These are phyloP conservation scores for Pseudotriccus pelzelni DNA, from an alignment of 2,797 vertebrate genomes.

Conservation along the genomic window DNA sequence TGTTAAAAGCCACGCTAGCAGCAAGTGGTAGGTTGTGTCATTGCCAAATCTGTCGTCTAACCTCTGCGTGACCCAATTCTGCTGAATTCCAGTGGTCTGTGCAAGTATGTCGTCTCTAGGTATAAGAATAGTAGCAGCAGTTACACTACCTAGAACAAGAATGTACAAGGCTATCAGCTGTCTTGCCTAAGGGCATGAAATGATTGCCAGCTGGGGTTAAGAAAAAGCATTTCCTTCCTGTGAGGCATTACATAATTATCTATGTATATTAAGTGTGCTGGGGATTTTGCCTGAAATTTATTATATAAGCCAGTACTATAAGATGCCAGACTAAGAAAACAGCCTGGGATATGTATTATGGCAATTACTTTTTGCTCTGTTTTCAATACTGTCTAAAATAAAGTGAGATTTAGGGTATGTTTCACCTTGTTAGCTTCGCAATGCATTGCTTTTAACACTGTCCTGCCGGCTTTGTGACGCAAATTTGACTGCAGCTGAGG, in stretches of 20 bases:
- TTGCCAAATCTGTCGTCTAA: background rate
- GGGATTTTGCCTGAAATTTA: constrained; percentile 2
- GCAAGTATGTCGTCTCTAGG: background rate
- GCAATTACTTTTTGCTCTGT: background rate
- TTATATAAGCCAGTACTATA: background rate
- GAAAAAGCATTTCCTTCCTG: constrained; percentile 17
- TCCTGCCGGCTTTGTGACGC: constrained; percentile 19
- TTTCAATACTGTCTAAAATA: background rate
- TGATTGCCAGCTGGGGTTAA: constrained; percentile 5
- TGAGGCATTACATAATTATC: constrained; percentile 31
- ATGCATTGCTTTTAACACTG: constrained; percentile 3
- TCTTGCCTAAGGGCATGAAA: constrained; percentile 27
- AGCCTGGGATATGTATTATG: background rate
- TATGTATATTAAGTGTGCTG: background rate
- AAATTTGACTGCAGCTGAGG: constrained; percentile 15
- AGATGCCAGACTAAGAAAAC: background rate
- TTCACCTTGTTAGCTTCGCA: constrained; percentile 24
- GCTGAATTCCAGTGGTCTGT: constrained; percentile 9
- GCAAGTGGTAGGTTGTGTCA: background rate
- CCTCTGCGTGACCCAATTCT: constrained; percentile 34
- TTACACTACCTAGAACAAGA: constrained; percentile 28
- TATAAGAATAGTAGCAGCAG: constrained; percentile 47
- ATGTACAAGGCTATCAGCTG: constrained; percentile 31
- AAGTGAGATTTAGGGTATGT: background rate
- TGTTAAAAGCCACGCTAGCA: background rate